Percentiles rank a stretch among this genome's conserved stretches.
These are phyloP conservation scores for Leptodactylus fuscus DNA, from an alignment of 2,113 vertebrate genomes.

Conservation along the genomic window DNA sequence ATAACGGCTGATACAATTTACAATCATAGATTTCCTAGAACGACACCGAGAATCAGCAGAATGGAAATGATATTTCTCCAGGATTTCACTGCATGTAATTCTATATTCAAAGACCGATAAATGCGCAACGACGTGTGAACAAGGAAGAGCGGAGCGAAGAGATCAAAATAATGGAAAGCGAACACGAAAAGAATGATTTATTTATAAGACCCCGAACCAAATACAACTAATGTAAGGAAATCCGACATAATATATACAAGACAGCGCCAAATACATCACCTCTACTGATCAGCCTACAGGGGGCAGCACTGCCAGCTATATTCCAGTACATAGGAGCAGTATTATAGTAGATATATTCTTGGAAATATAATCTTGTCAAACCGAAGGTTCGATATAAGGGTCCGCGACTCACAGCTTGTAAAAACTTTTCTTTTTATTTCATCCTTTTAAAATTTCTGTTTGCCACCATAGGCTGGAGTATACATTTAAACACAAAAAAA, in stretches of 20 bases:
- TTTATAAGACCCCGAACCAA: too few species aligned
- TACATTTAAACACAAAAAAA: too few species aligned
- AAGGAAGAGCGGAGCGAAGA: background rate
- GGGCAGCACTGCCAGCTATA: too few species aligned
- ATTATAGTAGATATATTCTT: conserved; percentile 21
- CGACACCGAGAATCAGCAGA: background rate
- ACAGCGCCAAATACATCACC: background rate
- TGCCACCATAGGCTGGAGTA: too few species aligned
- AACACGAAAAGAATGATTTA: too few species aligned
- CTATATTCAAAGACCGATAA: background rate
- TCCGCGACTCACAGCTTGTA: too few species aligned
- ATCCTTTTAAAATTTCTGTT: too few species aligned
- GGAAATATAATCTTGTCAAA: background rate
- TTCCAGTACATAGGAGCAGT: background rate
- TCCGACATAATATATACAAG: background rate
- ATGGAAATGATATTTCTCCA: background rate
- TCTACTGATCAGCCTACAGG: too few species aligned
- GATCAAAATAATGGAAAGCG: background rate
- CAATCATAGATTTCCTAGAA: background rate
- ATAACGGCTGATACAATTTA: too few species aligned
- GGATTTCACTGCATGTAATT: background rate
- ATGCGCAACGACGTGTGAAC: background rate
- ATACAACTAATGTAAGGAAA: background rate
- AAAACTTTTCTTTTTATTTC: too few species aligned
- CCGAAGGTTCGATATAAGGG: too few species aligned